phyloP scores from a whole-genome alignment of 2,113 vertebrate genomes.

The Atrichornis clamosus region DNA sequence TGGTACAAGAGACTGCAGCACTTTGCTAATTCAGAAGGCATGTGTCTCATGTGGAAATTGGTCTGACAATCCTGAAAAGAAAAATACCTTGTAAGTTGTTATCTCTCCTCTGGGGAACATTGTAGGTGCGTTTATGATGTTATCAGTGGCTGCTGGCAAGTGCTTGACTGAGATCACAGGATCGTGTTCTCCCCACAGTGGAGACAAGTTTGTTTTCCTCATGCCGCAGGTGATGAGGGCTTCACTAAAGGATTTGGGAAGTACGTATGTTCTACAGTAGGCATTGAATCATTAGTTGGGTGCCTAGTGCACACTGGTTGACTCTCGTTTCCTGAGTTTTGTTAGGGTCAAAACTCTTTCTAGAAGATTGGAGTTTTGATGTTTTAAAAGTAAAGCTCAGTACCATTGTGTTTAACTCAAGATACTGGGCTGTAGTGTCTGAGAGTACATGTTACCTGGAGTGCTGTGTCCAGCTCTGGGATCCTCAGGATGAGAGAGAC shows the following conservation, averaged over 20 bases:
- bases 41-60: not conserved
- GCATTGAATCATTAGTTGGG: not conserved
- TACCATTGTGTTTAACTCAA: not conserved
- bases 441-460: not conserved
- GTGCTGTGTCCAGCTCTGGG: not conserved
- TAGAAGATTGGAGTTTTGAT: not conserved
- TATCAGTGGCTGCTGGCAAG: constrained; percentile 19
- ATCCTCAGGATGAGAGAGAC: not conserved
- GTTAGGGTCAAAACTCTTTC: not conserved
- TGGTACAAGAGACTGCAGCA: not conserved
- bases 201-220: not conserved
- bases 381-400: not conserved
- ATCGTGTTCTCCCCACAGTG: not conserved
- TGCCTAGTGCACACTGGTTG: not conserved
- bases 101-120: not conserved
- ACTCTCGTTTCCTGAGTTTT: not conserved
- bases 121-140: not conserved
- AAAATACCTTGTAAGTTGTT: constrained; percentile 1
- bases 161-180: not conserved
- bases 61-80: constrained; percentile 1
- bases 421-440: not conserved
- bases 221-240: not conserved
- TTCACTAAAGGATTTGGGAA: not conserved
- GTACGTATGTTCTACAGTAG: not conserved
- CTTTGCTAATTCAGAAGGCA: not conserved